Evolutionary conservation across 2,888 invertebrate genomes (phyloP), one percentile per base, ranked within the genome.

Genomic region (Xylophagus ater): DNA sequence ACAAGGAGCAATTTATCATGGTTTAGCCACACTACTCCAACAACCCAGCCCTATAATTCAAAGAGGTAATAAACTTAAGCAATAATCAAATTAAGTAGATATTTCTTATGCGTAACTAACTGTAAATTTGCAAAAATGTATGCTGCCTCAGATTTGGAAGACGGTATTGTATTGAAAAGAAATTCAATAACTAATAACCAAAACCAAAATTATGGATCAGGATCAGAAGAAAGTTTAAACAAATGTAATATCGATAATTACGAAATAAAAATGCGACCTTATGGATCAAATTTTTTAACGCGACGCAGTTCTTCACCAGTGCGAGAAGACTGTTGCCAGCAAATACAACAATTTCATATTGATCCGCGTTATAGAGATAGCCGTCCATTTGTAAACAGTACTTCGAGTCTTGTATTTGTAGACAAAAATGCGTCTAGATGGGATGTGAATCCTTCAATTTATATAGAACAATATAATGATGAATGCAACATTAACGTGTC

Each of bases 1-100:
- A 65, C 93, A 96, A 63, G 97, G 94, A 34, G 98, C 97, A 34
- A 84, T 94, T 54, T 85, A 88, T 60, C 96, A 98, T 67, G 97
- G 97, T 18, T 70, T 98, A 39, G 93, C 93, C 12, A 89, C 90
- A 12, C 70, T 94, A 43, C 69, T 96, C 34, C 88, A 87, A 51
- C 92, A 93, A 60, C 93, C 93, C 9, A 86, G 86, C 52, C 88
- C 88, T 37, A 74, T 80, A 46, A 80, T 80, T 62, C 74, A 76
- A 54, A 71, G 81, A 73, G 82, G 82, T 82, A 68, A 64, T n/a
- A n/a, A n/a, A n/a, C n/a, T n/a, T n/a, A n/a, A n/a, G n/a, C n/a
- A n/a, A n/a, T n/a, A n/a, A n/a, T n/a, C n/a, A n/a, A n/a, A n/a
- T n/a, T n/a, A n/a, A n/a, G n/a, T n/a, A n/a, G n/a, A n/a, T n/a